Conservation (phyloP, 2,113 vertebrate species). For the Garra rufa region DNA sequence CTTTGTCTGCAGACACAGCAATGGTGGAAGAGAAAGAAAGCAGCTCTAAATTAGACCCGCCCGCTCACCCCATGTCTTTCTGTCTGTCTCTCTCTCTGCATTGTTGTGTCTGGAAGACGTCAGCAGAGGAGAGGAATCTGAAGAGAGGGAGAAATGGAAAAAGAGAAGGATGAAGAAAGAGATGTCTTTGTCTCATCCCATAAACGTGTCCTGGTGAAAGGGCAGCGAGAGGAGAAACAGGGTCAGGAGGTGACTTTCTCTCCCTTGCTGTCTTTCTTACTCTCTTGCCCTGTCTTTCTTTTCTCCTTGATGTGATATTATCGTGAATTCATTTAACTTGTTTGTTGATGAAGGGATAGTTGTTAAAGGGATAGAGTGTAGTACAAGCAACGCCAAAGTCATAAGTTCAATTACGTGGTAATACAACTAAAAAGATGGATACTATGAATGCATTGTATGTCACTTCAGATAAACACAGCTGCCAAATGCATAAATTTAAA, state of each 20-base stretch:
- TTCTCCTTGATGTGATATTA: conserved; percentile 10
- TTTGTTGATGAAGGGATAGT: background rate
- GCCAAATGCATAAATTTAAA: background rate
- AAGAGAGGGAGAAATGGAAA: conserved; percentile 65
- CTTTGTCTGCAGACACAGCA: conserved; percentile 65
- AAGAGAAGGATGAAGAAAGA: conserved; percentile 66
- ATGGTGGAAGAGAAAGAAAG: conserved; percentile 58
- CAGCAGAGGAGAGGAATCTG: conserved; percentile 76
- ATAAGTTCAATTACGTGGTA: background rate
- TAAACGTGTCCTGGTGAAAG: conserved; percentile 60
- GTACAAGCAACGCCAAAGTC: background rate
- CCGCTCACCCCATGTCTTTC: conserved; percentile 54
- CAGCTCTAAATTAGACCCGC: conserved; percentile 34
- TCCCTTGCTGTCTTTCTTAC: conserved; percentile 5
- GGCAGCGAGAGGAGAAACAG: conserved; percentile 60
- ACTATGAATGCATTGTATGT: background rate
- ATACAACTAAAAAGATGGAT: background rate
- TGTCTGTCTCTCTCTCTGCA: conserved; percentile 70
- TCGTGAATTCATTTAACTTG: background rate
- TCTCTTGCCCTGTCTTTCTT: background rate
- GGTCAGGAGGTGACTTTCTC: conserved; percentile 36
- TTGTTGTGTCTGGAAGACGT: conserved; percentile 74
- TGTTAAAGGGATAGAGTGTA: background rate
- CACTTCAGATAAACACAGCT: background rate
- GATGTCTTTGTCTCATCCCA: conserved; percentile 68